These are phyloP conservation scores for Volucella inflata DNA, from an alignment of 2,888 invertebrate species.

Conservation along the genomic window DNA sequence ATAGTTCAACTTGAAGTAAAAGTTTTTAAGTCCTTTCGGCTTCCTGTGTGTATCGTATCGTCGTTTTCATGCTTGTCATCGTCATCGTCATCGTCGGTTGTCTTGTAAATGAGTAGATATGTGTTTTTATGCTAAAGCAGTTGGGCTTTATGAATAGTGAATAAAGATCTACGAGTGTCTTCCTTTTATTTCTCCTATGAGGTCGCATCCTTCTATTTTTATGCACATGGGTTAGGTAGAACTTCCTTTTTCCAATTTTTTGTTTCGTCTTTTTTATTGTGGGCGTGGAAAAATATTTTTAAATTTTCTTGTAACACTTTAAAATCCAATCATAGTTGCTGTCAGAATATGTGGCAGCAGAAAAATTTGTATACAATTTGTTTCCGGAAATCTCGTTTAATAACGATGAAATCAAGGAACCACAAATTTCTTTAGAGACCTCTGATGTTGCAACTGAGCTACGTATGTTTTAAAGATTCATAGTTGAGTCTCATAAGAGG, in stretches of 20 bases:
- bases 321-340: slow-evolving; percentile 53
- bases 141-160: slow-evolving; percentile 71
- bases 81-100: slow-evolving; percentile 3
- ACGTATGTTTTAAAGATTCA: neutral
- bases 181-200: slow-evolving; percentile 27
- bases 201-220: slow-evolving; percentile 32
- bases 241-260: slow-evolving; percentile 18
- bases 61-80: slow-evolving; percentile 2
- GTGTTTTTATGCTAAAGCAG: slow-evolving; percentile 65
- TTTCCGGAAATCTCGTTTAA: slow-evolving; percentile 53
- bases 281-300: slow-evolving; percentile 62
- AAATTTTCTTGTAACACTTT: slow-evolving; percentile 39
- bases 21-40: slow-evolving; percentile 69
- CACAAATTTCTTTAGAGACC: slow-evolving; percentile 6
- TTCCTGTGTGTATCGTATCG: slow-evolving; percentile 53
- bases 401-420: slow-evolving; percentile 5
- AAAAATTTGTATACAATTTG: neutral
- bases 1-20: slow-evolving; percentile 75
- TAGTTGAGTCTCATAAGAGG: too few species aligned
- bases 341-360: slow-evolving; percentile 31
- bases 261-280: slow-evolving; percentile 22
- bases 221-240: slow-evolving; percentile 33
- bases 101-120: slow-evolving; percentile 42
- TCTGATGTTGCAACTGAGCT: neutral
- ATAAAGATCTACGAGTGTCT: slow-evolving; percentile 40